Evolutionary conservation across 2,113 vertebrate species (phyloP), one percentile per base, ranked within the genome.

Genomic region (Catharus minimus): DNA sequence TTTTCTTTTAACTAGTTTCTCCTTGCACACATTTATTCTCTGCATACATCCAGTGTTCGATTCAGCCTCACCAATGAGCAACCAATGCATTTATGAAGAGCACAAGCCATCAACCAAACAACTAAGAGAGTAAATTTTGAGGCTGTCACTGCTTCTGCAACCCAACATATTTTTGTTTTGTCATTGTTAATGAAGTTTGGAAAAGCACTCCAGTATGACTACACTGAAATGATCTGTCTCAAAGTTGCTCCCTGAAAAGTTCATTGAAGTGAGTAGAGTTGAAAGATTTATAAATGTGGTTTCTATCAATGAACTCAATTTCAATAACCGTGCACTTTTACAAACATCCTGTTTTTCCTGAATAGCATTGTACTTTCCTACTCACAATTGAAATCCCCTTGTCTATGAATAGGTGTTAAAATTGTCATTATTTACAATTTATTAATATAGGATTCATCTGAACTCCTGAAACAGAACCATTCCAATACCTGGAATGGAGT

Each of bases 41-140:
- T 1, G 0, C 12, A 73, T 41, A 65, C 5, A 43, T 10, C 9
- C 2, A 5, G 24, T 2, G 0, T n/a, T 82, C 47, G 15, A 15
- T 68, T 65, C n/a, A 80, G 44, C 44, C 52, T 93, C 76, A 82
- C 32, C 60, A 81, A 30, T 5, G 75, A 56, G 23, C 3, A 30
- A 79, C 22, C 43, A 58, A 23, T 13, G 16, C 27, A 69, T 26
- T 26, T 55, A 19, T 12, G 50, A 91, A 76, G 32, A 81, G 47
- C 1, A 6, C 14, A 69, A 69, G 16, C 18, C n/a, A 20, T 39
- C n/a, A 64, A 15, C 21, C 24, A 79, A 72, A 15, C 20, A 82
- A 18, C 20, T 36, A 71, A 82, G 62, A 58, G 26, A 74, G 49
- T 6, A 53, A 67, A 82, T 56, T 77, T 76, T 80, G 36, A 82